Conservation (phyloP, 1,140 invertebrate genomes). For the Popillia japonica region DNA sequence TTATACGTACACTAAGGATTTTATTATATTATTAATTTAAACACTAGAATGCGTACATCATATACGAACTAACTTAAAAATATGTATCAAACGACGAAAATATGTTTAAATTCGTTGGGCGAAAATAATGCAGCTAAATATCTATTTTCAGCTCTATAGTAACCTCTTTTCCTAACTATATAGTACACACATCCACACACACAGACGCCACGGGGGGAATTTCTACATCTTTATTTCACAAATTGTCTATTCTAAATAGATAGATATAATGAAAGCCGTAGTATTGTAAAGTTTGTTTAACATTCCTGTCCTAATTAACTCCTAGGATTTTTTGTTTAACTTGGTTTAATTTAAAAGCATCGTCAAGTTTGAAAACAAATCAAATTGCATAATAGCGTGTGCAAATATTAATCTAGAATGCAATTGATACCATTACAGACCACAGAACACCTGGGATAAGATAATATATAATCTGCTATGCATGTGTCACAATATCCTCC, state of each 20-base stretch:
- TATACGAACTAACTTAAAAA: too few relatives aligned
- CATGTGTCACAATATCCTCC: not conserved
- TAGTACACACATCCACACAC: slow-evolving; percentile 2
- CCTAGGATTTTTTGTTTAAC: too few relatives aligned
- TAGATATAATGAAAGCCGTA: not conserved
- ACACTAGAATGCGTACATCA: too few relatives aligned
- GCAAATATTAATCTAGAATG: too few relatives aligned
- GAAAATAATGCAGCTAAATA: not conserved
- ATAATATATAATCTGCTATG: not conserved
- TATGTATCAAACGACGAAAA: too few relatives aligned
- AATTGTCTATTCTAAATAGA: slow-evolving; percentile 19
- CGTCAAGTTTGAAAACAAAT: too few relatives aligned
- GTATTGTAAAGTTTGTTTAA: slow-evolving; percentile 4
- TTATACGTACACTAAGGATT: not conserved
- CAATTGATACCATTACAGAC: slow-evolving; percentile 21
- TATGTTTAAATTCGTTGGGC: slow-evolving; percentile 2
- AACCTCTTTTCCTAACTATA: slow-evolving; percentile 31
- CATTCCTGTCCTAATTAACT: not conserved
- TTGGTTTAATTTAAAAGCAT: too few relatives aligned
- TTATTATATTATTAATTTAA: not conserved
- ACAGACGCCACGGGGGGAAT: not conserved
- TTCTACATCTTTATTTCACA: slow-evolving; percentile 23
- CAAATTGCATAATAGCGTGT: too few relatives aligned
- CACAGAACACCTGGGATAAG: slow-evolving; percentile 18
- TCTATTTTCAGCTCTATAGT: slow-evolving; percentile 17